Percentiles rank a stretch among this genome's conserved stretches.
Conservation (phyloP, 2,888 invertebrate species). For the Apeira syringaria region DNA sequence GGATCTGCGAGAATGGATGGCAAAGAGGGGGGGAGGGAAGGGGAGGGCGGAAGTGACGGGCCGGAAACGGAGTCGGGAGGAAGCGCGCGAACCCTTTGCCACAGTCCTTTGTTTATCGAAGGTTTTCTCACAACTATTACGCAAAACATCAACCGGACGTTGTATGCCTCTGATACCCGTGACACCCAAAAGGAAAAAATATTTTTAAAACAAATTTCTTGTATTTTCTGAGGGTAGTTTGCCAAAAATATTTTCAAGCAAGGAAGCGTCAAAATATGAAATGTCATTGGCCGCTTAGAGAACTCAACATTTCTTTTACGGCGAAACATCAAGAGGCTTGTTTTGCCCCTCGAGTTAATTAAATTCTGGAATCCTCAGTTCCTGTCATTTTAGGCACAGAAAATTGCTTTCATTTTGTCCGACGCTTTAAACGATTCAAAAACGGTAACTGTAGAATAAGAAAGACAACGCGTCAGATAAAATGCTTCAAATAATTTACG, state of each 20-base stretch:
- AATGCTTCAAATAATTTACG: background rate
- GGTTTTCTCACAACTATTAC: conserved; percentile 52
- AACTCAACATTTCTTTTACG: conserved; percentile 21
- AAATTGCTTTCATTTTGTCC: conserved; percentile 10
- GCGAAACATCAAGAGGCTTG: conserved; percentile 17
- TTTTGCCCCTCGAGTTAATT: conserved; percentile 26
- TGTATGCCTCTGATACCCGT: conserved; percentile 36
- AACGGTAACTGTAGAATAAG: conserved; percentile 4
- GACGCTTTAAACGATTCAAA: conserved; percentile 1
- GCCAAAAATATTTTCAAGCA: conserved; percentile 17
- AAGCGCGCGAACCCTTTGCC: conserved; percentile 71
- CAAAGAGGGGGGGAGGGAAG: conserved; percentile 27
- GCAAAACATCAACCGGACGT: conserved; percentile 46
- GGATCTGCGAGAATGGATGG: conserved; percentile 37
- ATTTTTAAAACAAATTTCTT: conserved; percentile 21
- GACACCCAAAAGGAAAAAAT: conserved; percentile 31
- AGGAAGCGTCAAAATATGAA: conserved; percentile 26
- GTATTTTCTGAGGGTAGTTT: conserved; percentile 15
- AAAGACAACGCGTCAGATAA: background rate
- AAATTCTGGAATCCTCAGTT: conserved; percentile 28
- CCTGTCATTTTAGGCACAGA: conserved; percentile 12
- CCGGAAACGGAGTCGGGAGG: conserved; percentile 72
- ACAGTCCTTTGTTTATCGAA: conserved; percentile 67
- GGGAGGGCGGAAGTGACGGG: conserved; percentile 47
- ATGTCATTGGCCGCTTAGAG: conserved; percentile 24